Conservation (phyloP, 2,888 invertebrate genomes). For the Eulithis testata region DNA sequence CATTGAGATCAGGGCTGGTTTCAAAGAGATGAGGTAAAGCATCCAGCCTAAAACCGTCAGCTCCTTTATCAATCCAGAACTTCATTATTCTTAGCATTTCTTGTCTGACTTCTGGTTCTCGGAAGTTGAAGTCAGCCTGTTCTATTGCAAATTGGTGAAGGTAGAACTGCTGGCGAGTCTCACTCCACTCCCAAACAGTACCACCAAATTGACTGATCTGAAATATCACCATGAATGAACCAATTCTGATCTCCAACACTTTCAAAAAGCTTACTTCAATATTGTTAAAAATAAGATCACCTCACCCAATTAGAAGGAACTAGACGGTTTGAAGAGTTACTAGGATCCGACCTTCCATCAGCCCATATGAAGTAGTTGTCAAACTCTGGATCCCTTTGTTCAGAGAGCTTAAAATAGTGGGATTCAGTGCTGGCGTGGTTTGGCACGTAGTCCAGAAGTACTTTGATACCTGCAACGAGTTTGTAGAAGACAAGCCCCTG, state of each 20-base stretch:
- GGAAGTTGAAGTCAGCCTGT: conserved; percentile 88
- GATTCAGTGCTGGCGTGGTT: conserved; percentile 89
- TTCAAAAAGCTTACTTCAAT: too few species aligned
- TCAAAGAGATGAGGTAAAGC: conserved; percentile 86
- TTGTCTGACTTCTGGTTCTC: conserved; percentile 81
- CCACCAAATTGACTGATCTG: conserved; percentile 85
- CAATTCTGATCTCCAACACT: too few species aligned
- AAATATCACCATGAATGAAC: not conserved
- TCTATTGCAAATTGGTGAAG: conserved; percentile 87
- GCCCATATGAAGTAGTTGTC: conserved; percentile 92
- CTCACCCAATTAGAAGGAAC: conserved; percentile 84
- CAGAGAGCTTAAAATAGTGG: conserved; percentile 91
- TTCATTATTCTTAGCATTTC: conserved; percentile 85
- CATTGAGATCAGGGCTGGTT: conserved; percentile 67
- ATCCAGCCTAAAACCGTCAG: conserved; percentile 90
- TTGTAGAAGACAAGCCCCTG: not conserved
- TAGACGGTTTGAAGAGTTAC: conserved; percentile 55
- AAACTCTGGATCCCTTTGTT: conserved; percentile 84
- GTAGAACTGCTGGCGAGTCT: conserved; percentile 86
- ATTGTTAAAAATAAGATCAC: not conserved
- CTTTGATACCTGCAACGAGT: conserved; percentile 69
- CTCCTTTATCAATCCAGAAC: conserved; percentile 90
- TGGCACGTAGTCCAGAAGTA: conserved; percentile 88
- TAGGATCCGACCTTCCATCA: conserved; percentile 68
- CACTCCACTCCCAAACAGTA: conserved; percentile 88